These are phyloP conservation scores for Oscheius onirici DNA, from an alignment of 2,888 invertebrate genomes.

Conservation along the genomic window DNA sequence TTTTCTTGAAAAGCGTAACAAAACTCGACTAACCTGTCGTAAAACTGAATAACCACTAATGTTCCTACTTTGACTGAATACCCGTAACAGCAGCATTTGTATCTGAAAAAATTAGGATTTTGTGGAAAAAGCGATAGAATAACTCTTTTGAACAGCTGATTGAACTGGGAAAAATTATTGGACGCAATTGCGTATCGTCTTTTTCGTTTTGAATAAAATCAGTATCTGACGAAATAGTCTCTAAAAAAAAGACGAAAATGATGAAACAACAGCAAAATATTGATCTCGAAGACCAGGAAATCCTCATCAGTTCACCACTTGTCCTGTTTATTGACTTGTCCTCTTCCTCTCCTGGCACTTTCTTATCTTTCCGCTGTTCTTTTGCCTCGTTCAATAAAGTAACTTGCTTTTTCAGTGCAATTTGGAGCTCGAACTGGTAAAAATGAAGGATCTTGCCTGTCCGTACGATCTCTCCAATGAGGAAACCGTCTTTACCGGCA, in stretches of 20 bases:
- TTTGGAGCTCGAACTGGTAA: not conserved
- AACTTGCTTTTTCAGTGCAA: no score
- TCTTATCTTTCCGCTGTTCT: no score
- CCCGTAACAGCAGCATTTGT: not conserved
- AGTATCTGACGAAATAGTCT: no score
- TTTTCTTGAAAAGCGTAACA: not conserved
- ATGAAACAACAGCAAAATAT: no score
- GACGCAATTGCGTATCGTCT: slow-evolving; percentile 10
- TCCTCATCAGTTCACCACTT: no score
- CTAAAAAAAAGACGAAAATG: no score
- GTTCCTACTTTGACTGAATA: not conserved
- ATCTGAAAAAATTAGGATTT: not conserved
- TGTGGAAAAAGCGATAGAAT: not conserved
- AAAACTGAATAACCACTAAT: not conserved
- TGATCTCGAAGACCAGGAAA: no score
- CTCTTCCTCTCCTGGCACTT: no score
- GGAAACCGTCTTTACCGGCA: slow-evolving; percentile 50
- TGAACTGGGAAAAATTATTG: not conserved
- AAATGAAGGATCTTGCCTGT: slow-evolving; percentile 24
- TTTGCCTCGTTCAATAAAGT: no score
- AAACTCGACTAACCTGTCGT: not conserved
- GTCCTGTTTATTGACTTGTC: no score
- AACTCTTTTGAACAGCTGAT: not conserved
- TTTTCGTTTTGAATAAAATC: not conserved
- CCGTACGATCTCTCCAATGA: slow-evolving; percentile 48